phyloP scores from a whole-genome alignment of 2,888 invertebrate species.

The Masnerella sp. region DNA sequence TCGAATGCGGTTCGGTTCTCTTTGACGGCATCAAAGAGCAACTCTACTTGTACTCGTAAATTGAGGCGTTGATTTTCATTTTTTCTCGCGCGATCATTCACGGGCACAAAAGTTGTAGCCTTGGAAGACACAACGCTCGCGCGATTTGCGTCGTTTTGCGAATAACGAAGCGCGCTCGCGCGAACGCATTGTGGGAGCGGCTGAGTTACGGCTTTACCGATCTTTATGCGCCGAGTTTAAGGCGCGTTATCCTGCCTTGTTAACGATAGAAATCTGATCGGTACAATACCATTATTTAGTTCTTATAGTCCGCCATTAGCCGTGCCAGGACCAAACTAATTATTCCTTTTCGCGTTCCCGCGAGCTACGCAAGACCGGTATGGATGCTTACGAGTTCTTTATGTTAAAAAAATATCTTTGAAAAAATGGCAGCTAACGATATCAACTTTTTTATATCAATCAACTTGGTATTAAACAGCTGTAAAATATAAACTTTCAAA shows the following conservation, averaged over 20 bases:
- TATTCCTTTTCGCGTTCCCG: constrained; percentile 71
- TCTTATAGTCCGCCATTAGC: constrained; percentile 67
- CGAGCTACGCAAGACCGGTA: constrained; percentile 43
- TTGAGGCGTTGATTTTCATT: constrained; percentile 23
- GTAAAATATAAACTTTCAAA: no score
- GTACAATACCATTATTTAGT: constrained; percentile 76
- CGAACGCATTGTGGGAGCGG: constrained; percentile 73
- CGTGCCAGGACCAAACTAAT: constrained; percentile 59
- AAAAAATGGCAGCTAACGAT: no score
- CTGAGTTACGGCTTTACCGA: constrained; percentile 68
- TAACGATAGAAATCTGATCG: constrained; percentile 76
- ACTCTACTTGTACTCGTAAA: constrained; percentile 47
- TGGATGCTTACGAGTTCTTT: no score
- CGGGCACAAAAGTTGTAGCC: constrained; percentile 53
- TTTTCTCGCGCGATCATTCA: constrained; percentile 41
- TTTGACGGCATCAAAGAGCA: constrained; percentile 31
- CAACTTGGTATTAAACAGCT: no score
- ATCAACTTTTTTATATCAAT: no score
- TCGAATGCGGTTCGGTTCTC: constrained; percentile 29
- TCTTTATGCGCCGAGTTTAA: constrained; percentile 65
- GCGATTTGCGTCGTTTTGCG: constrained; percentile 63
- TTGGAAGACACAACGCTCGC: constrained; percentile 58
- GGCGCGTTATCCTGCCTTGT: constrained; percentile 67
- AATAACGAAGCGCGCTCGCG: constrained; percentile 72
- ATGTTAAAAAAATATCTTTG: constrained; percentile 31